Evolutionary conservation across 2,113 vertebrate genomes (phyloP).

Genomic region (Perognathus longimembris): DNA sequence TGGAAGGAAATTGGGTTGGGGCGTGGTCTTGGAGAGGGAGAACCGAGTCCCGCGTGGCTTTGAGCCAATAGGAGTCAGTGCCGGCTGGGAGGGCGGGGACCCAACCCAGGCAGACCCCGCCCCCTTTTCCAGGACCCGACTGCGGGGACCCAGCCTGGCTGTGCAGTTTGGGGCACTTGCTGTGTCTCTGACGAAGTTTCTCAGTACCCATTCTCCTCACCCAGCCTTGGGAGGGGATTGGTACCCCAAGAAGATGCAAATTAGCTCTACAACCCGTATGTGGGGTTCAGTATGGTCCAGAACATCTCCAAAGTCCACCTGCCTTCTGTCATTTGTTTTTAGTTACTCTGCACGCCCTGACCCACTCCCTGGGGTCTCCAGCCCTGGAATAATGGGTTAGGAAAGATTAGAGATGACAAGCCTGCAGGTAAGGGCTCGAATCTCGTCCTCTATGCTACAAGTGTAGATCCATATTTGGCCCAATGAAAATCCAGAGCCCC

Average conservation of each 20-base stretch:
- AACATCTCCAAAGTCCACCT: slow-evolving; percentile 15
- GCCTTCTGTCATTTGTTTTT: neutral
- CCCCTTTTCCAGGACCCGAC: neutral
- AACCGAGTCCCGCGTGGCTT: slow-evolving; percentile 52
- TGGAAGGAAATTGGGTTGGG: neutral
- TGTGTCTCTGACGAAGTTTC: slow-evolving; percentile 18
- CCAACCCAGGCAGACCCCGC: neutral
- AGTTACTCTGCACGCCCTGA: neutral
- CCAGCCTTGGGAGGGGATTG: neutral
- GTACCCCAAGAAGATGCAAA: slow-evolving; percentile 2
- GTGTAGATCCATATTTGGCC: neutral
- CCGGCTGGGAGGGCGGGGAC: slow-evolving; percentile 1
- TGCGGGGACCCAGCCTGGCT: neutral
- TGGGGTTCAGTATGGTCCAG: neutral
- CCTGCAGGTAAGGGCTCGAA: neutral
- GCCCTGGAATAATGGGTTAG: neutral
- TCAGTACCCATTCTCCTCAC: neutral
- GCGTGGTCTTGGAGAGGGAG: slow-evolving; percentile 3
- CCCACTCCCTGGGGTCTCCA: neutral
- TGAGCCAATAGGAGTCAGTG: slow-evolving; percentile 71
- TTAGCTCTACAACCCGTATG: neutral
- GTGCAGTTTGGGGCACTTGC: neutral
- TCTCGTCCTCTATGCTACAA: neutral
- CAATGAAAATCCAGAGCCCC: neutral
- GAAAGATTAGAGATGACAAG: neutral